Conservation (phyloP, 2,113 vertebrate genomes). For the Serilophus lunatus region DNA sequence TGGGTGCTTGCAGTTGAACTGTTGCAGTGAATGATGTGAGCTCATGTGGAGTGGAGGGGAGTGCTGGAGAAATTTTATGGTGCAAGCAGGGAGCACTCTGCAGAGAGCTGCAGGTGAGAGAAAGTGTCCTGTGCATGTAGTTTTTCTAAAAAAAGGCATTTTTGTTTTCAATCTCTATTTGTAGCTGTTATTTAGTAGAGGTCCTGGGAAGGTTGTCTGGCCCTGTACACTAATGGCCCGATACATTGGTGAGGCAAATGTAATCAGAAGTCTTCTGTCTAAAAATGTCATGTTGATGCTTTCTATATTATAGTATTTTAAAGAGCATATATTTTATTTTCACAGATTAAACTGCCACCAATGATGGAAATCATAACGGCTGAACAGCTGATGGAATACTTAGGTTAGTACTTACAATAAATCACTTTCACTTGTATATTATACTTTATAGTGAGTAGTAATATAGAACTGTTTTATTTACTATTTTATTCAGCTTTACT, state of each 20-base stretch:
- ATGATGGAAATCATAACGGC: slow-evolving; percentile 99
- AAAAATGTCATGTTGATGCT: neutral
- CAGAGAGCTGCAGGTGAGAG: neutral
- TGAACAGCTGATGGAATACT: slow-evolving; percentile 98
- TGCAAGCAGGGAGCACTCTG: neutral
- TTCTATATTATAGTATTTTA: neutral
- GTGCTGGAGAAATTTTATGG: neutral
- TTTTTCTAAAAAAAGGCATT: neutral
- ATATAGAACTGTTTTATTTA: neutral
- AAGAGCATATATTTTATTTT: slow-evolving; percentile 46
- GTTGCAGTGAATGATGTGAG: rapidly evolving
- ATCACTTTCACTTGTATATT: neutral
- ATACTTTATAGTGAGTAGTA: neutral
- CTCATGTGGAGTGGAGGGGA: neutral
- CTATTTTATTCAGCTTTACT: neutral
- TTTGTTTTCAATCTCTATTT: neutral
- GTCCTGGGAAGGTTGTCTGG: neutral
- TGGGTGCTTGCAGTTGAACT: neutral
- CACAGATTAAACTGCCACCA: slow-evolving; percentile 94
- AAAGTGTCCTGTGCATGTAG: neutral
- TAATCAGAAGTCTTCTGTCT: neutral
- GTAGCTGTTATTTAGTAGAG: neutral
- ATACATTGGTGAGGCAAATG: neutral
- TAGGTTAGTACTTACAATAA: slow-evolving; percentile 81
- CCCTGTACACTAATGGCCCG: neutral